These are phyloP conservation scores for Dorcus parallelipipedus DNA, from an alignment of 2,888 invertebrate species.

Conservation along the genomic window DNA sequence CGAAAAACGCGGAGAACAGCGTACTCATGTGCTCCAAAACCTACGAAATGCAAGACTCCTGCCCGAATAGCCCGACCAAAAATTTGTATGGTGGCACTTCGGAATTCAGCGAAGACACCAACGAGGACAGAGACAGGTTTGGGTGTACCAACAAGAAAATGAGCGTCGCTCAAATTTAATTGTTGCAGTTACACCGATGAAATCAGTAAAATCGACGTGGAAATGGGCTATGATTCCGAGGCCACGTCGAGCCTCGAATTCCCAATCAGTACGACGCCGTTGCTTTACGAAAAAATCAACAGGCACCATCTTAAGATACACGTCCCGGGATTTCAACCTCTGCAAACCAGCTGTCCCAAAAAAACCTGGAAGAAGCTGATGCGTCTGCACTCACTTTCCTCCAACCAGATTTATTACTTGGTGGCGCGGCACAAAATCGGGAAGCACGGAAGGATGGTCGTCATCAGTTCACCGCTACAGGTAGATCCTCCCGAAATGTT, in stretches of 20 bases:
- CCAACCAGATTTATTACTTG: slow-evolving; percentile 60
- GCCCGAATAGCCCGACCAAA: slow-evolving; percentile 57
- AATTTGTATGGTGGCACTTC: slow-evolving; percentile 32
- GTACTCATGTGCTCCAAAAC: slow-evolving; percentile 54
- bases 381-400: slow-evolving; percentile 57
- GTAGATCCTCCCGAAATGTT: slow-evolving; percentile 44
- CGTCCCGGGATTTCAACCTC: slow-evolving; percentile 61
- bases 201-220: slow-evolving; percentile 19
- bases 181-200: slow-evolving; percentile 25
- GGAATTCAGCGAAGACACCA: slow-evolving; percentile 29
- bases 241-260: slow-evolving; percentile 48
- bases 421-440: slow-evolving; percentile 65
- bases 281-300: slow-evolving; percentile 61
- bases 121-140: slow-evolving; percentile 44
- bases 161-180: background rate
- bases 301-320: slow-evolving; percentile 63
- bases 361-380: slow-evolving; percentile 63
- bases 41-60: slow-evolving; percentile 60
- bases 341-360: slow-evolving; percentile 63
- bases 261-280: slow-evolving; percentile 52
- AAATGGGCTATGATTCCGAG: slow-evolving; percentile 40
- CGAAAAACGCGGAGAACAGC: slow-evolving; percentile 49
- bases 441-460: slow-evolving; percentile 54
- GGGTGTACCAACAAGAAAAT: background rate
- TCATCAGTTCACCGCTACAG: slow-evolving; percentile 72